A percentile compares a stretch with the other conserved stretches of the same genome.
These are phyloP conservation scores for Ennomos erosarius DNA, from an alignment of 2,888 invertebrate genomes.

Conservation along the genomic window DNA sequence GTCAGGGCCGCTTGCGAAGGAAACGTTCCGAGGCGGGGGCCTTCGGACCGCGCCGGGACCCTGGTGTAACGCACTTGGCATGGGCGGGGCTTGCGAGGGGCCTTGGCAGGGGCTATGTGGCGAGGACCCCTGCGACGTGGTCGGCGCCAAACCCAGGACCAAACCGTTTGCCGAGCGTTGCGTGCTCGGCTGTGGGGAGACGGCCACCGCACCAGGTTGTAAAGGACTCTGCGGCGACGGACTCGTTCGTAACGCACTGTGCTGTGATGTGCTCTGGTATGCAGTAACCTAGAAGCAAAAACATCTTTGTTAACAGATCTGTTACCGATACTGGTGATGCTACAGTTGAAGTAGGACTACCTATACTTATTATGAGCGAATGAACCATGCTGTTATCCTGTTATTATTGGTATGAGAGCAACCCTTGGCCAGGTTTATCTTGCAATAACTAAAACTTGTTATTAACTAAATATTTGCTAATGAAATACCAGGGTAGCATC, in stretches of 20 bases:
- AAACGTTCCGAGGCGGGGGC: conserved; percentile 77
- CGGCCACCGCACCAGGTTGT: conserved; percentile 46
- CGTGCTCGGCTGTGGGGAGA: conserved; percentile 32
- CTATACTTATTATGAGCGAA: too few species aligned
- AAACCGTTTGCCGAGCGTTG: conserved; percentile 19
- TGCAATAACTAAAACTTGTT: too few species aligned
- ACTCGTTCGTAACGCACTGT: conserved; percentile 48
- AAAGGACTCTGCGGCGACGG: conserved; percentile 53
- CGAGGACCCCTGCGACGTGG: conserved; percentile 27
- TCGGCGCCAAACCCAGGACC: conserved; percentile 27
- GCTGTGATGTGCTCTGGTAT: conserved; percentile 46
- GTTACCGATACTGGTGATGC: neutral
- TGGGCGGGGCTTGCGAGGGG: conserved; percentile 42
- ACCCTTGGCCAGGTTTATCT: too few species aligned
- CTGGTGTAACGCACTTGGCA: conserved; percentile 42
- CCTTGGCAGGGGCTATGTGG: conserved; percentile 27
- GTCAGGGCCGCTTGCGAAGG: conserved; percentile 80
- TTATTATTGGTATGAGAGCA: too few species aligned
- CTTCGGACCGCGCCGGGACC: conserved; percentile 48
- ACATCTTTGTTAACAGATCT: neutral
- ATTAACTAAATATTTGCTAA: too few species aligned
- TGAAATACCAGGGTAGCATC: too few species aligned
- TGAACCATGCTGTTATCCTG: too few species aligned
- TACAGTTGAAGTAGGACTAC: too few species aligned
- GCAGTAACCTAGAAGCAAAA: conserved; percentile 38